Evolutionary conservation across 2,888 invertebrate species (phyloP).

Genomic region (Drosophila mulleri): DNA sequence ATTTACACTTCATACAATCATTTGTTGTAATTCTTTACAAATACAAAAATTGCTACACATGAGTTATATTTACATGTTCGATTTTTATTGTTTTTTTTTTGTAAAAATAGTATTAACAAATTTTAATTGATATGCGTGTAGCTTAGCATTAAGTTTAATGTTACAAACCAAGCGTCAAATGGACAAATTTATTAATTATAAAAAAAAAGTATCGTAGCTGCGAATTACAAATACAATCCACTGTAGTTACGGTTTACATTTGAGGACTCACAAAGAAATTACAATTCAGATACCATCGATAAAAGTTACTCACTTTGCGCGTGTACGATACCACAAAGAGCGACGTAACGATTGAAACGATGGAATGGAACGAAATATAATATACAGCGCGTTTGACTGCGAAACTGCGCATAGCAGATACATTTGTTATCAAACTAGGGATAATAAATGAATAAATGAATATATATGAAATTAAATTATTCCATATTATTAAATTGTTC

Average conservation of each 20-base stretch:
- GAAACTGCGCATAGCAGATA: not conserved
- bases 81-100: conserved; percentile 4
- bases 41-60: not conserved
- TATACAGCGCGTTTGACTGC: not conserved
- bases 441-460: too few relatives aligned
- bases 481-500: too few relatives aligned
- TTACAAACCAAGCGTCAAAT: conserved; percentile 33
- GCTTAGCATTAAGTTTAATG: conserved; percentile 2
- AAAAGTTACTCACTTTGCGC: conserved; percentile 9
- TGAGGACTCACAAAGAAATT: conserved; percentile 41
- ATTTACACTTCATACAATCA: conserved; percentile 2
- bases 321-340: not conserved
- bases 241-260: conserved; percentile 23
- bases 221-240: conserved; percentile 16
- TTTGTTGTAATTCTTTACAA: not conserved
- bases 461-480: not conserved
- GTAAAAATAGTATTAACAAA: conserved; percentile 5
- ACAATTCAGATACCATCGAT: conserved; percentile 30
- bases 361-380: conserved; percentile 26
- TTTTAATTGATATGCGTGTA: conserved; percentile 7
- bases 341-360: conserved; percentile 30
- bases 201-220: conserved; percentile 3
- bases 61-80: conserved; percentile 10
- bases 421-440: not conserved
- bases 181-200: conserved; percentile 10